These are phyloP conservation scores for Acholoe squamosa DNA, from an alignment of 2,888 invertebrate genomes.

Conservation along the genomic window DNA sequence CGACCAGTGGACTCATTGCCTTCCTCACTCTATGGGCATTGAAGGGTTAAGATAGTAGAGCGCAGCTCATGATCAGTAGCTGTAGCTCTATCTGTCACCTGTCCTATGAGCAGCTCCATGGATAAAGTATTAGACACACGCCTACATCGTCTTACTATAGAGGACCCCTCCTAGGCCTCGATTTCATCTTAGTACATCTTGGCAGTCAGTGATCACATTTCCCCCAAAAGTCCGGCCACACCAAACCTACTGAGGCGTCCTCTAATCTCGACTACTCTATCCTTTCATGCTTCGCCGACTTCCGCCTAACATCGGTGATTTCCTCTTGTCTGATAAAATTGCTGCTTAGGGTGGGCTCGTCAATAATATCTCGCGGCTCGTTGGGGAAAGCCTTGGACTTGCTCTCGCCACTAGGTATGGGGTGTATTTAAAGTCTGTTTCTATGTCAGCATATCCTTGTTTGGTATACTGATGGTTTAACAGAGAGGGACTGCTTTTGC, in stretches of 20 bases:
- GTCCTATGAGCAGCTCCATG: too few relatives aligned
- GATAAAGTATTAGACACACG: too few relatives aligned
- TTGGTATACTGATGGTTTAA: too few relatives aligned
- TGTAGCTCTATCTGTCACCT: too few relatives aligned
- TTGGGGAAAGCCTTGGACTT: background rate
- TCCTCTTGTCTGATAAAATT: conserved; percentile 38
- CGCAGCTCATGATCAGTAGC: too few relatives aligned
- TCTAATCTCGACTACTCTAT: background rate
- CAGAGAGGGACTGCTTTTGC: too few relatives aligned
- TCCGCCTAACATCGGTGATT: background rate
- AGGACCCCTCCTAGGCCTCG: background rate
- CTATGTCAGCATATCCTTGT: too few relatives aligned
- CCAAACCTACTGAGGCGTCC: background rate
- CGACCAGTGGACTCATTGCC: too few relatives aligned
- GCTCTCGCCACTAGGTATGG: background rate
- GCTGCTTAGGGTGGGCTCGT: background rate
- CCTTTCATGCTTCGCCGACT: conserved; percentile 14
- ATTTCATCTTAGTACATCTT: background rate
- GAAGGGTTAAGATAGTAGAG: too few relatives aligned
- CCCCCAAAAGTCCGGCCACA: background rate
- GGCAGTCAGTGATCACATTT: conserved; percentile 28
- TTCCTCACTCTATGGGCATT: too few relatives aligned
- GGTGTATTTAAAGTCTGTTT: too few relatives aligned
- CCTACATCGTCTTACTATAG: too few relatives aligned
- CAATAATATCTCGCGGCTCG: background rate